phyloP scores from a whole-genome alignment of 2,888 invertebrate species.

The Notocelia uddmanniana region DNA sequence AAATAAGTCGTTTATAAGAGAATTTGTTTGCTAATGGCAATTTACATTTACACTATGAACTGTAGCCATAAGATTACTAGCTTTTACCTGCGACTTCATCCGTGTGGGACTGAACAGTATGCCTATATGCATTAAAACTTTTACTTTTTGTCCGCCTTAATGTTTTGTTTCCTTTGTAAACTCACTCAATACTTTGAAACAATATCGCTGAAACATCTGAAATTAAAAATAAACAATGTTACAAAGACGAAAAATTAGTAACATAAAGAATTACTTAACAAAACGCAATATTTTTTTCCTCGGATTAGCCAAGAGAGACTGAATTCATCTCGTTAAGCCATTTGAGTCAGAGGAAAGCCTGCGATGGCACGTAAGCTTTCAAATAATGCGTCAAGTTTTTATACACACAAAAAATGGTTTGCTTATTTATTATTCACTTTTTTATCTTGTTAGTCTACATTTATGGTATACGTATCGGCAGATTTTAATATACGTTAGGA shows the following conservation, averaged over 20 bases:
- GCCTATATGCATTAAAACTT: no score
- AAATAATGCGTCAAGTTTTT: background rate
- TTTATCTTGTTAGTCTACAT: no score
- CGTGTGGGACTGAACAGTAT: no score
- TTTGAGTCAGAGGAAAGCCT: constrained; percentile 5
- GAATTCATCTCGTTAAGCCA: constrained; percentile 16
- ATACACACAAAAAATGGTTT: background rate
- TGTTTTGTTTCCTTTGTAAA: background rate
- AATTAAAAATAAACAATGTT: constrained; percentile 8
- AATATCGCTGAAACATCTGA: background rate
- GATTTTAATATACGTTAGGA: no score
- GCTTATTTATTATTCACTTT: no score
- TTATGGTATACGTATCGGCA: no score
- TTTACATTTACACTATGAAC: no score
- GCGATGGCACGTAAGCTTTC: background rate
- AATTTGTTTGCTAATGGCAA: no score
- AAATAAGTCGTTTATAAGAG: no score
- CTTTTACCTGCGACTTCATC: no score
- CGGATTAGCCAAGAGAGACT: background rate
- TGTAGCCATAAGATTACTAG: no score
- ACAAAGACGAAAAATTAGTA: background rate
- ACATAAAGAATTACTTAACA: background rate
- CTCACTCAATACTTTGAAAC: background rate
- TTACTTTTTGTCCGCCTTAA: no score
- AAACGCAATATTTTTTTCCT: constrained; percentile 10